Conservation (phyloP, 1,140 invertebrate genomes). For the Drosophila ambigua region DNA sequence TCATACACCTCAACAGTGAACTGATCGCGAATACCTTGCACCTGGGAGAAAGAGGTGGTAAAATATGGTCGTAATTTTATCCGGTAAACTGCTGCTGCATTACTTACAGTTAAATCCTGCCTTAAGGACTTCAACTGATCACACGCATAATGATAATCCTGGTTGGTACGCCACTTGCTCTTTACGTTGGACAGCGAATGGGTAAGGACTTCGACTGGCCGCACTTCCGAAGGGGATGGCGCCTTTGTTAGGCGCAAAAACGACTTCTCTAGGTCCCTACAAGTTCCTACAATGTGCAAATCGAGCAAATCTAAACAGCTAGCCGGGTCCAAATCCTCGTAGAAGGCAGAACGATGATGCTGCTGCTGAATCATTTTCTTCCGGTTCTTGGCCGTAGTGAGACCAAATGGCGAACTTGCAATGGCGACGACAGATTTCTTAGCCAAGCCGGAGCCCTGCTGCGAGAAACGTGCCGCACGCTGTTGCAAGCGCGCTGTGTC, state of each 20-base stretch:
- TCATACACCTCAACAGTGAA: conserved; percentile 99
- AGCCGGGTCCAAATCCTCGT: conserved; percentile 85
- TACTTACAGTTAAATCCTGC: conserved; percentile 97
- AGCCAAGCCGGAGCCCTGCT: conserved; percentile 71
- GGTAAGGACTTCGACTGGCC: conserved; percentile 93
- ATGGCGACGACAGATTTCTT: conserved; percentile 80
- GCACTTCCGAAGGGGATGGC: conserved; percentile 94
- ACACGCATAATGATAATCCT: conserved; percentile 98
- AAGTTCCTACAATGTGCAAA: conserved; percentile 96
- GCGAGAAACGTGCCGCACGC: conserved; percentile 93
- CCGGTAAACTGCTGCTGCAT: too few species aligned
- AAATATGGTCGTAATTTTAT: neutral
- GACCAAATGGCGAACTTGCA: conserved; percentile 79
- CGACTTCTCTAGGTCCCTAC: conserved; percentile 95
- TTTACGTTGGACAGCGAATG: conserved; percentile 95
- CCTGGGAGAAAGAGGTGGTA: conserved; percentile 84
- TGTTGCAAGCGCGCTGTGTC: conserved; percentile 91
- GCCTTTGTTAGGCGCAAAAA: conserved; percentile 98
- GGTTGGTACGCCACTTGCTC: conserved; percentile 93
- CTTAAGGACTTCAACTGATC: conserved; percentile 99
- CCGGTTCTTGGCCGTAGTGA: conserved; percentile 78
- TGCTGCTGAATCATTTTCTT: conserved; percentile 49
- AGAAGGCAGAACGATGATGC: conserved; percentile 56
- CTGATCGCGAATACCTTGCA: conserved; percentile 96
- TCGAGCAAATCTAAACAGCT: conserved; percentile 89